Evolutionary conservation across 2,113 vertebrate genomes (phyloP).

Genomic region (Typhlomys cinereus): DNA sequence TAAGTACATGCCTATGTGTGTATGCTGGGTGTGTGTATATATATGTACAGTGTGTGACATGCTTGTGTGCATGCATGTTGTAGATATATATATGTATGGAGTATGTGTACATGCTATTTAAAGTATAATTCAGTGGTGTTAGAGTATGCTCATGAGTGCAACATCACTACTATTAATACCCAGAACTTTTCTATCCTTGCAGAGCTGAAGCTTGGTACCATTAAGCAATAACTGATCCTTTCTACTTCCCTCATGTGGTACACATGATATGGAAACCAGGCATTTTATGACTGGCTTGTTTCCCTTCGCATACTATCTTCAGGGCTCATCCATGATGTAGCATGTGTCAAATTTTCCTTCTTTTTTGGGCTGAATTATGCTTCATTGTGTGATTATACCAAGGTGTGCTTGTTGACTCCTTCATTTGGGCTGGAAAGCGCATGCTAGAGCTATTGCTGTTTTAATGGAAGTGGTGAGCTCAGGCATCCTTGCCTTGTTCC

Average conservation of each 20-base stretch:
- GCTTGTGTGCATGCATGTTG: background rate
- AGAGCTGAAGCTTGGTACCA: background rate
- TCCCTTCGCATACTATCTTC: background rate
- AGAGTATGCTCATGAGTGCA: background rate
- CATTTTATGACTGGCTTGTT: slow-evolving; percentile 7
- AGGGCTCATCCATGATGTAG: background rate
- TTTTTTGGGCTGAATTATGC: background rate
- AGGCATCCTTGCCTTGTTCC: background rate
- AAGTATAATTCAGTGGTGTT: background rate
- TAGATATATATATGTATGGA: background rate
- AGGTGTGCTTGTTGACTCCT: background rate
- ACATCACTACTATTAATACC: background rate
- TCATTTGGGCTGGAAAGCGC: background rate
- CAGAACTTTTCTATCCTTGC: background rate
- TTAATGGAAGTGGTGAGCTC: background rate
- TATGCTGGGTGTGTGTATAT: background rate
- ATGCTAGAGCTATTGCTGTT: background rate
- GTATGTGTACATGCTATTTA: background rate
- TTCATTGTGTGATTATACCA: background rate
- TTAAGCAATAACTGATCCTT: background rate
- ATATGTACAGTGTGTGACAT: background rate
- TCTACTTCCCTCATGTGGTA: background rate
- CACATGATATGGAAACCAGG: background rate
- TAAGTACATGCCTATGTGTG: background rate
- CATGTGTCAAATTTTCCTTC: background rate